These are phyloP conservation scores for Xestia xanthographa DNA, from an alignment of 2,888 invertebrate species.

Conservation along the genomic window DNA sequence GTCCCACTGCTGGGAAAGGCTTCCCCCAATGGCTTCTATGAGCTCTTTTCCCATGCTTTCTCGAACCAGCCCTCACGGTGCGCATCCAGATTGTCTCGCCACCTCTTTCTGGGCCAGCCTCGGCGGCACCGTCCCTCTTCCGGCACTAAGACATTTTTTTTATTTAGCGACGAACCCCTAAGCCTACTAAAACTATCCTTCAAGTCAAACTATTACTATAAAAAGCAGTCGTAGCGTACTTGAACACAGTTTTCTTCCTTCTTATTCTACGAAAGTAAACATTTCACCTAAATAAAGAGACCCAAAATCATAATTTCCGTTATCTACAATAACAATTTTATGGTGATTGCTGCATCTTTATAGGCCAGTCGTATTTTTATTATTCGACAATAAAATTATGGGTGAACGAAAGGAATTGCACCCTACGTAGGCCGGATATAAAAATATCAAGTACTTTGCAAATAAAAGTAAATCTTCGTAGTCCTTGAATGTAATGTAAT, in stretches of 20 bases:
- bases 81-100: too few species aligned
- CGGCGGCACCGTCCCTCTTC: too few species aligned
- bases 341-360: conserved; percentile 66
- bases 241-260: background rate
- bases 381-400: conserved; percentile 65
- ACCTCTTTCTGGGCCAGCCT: too few species aligned
- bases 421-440: conserved; percentile 51
- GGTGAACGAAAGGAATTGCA: conserved; percentile 61
- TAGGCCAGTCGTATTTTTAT: conserved; percentile 62
- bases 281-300: conserved; percentile 53
- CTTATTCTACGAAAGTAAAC: conserved; percentile 15
- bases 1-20: too few species aligned
- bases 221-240: background rate
- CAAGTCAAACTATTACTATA: too few species aligned
- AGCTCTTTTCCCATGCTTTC: too few species aligned
- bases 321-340: conserved; percentile 63
- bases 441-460: conserved; percentile 51
- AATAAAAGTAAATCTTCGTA: conserved; percentile 51
- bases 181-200: background rate
- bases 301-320: conserved; percentile 63
- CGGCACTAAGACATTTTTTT: background rate
- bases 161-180: background rate
- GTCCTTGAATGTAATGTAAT: conserved; percentile 18
- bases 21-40: too few species aligned
- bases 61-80: too few species aligned